Evolutionary conservation across 2,113 vertebrate species (phyloP).

Genomic region (Tangachromis dhanisi): DNA sequence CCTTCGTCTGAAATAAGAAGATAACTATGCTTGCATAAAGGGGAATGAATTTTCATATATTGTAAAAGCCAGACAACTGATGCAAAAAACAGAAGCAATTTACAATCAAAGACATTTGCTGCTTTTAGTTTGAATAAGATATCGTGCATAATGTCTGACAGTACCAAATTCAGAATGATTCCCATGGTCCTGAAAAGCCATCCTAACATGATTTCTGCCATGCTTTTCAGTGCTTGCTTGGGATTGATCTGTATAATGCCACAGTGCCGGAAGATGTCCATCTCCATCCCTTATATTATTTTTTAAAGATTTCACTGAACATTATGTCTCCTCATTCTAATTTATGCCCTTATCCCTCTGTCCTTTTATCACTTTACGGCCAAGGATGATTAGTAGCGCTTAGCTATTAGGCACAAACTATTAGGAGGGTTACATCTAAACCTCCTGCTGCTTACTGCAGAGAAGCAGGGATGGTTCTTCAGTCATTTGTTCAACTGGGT

Average conservation of each 20-base stretch:
- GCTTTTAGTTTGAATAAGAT: background rate
- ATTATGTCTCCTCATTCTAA: slow-evolving; percentile 7
- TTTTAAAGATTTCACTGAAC: slow-evolving; percentile 25
- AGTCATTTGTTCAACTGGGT: slow-evolving; percentile 40
- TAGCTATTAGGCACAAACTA: slow-evolving; percentile 25
- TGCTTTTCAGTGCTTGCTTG: background rate
- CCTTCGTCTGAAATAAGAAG: background rate
- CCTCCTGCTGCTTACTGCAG: background rate
- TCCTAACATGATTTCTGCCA: background rate
- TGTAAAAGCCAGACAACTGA: background rate
- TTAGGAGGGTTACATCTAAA: slow-evolving; percentile 36
- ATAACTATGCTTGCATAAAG: background rate
- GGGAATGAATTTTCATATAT: background rate
- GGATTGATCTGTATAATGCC: background rate
- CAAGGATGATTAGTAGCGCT: slow-evolving; percentile 18
- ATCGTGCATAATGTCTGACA: background rate
- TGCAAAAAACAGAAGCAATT: background rate
- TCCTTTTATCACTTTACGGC: slow-evolving; percentile 21
- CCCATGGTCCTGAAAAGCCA: background rate
- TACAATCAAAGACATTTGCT: background rate
- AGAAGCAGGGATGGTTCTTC: slow-evolving; percentile 18
- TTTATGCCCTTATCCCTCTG: slow-evolving; percentile 1
- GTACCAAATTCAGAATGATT: background rate
- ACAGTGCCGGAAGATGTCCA: background rate
- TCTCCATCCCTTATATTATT: slow-evolving; percentile 1